phyloP scores from a whole-genome alignment of 2,113 vertebrate genomes.

The Sphyrna mokarran region DNA sequence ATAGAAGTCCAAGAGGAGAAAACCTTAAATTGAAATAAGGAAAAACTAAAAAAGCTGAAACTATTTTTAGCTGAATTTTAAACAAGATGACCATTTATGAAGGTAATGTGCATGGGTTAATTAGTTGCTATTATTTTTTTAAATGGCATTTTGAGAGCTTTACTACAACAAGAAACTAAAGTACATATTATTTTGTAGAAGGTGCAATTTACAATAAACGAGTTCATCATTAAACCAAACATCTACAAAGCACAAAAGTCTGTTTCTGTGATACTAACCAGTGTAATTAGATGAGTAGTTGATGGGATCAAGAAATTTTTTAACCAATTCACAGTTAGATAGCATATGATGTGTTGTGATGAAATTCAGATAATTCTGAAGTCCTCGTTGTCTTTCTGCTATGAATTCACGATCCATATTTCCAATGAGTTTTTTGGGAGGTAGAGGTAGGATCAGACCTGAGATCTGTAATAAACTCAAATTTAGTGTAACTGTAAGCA shows the following conservation, averaged over 20 bases:
- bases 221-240: neutral
- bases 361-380: conserved; percentile 86
- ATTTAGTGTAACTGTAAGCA: neutral
- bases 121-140: neutral
- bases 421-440: conserved; percentile 90
- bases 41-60: neutral
- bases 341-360: conserved; percentile 85
- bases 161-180: neutral
- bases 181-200: neutral
- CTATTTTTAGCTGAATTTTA: neutral
- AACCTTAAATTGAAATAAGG: neutral
- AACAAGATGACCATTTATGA: neutral
- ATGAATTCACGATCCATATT: conserved; percentile 98
- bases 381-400: conserved; percentile 87
- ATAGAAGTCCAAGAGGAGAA: neutral
- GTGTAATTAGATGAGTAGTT: conserved; percentile 90
- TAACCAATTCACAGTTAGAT: conserved; percentile 75
- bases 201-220: neutral
- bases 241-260: neutral
- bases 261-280: conserved; percentile 56
- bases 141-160: neutral
- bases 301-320: conserved; percentile 91
- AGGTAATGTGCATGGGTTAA: neutral
- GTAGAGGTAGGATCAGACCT: conserved; percentile 81
- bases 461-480: conserved; percentile 64